Evolutionary conservation across 2,797 vertebrate genomes (phyloP).

Genomic region (Champsocephalus gunnari): DNA sequence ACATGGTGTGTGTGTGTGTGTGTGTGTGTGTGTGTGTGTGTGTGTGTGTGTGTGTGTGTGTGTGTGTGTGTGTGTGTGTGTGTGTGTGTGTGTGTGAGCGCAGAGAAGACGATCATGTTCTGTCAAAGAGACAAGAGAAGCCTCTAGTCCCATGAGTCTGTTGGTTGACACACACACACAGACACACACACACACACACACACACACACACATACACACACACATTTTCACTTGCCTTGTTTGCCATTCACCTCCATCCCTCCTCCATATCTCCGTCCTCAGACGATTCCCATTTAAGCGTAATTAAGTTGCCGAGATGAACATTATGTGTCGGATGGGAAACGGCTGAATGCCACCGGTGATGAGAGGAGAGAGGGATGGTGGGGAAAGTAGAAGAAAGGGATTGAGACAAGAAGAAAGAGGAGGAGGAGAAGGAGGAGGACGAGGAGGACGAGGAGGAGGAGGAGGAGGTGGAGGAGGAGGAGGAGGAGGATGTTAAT

Average conservation of each 20-base stretch:
- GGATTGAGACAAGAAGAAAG: background rate
- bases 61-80: background rate
- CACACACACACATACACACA: constrained; percentile 45
- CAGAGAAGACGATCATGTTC: constrained; percentile 45
- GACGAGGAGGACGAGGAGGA: constrained; percentile 27
- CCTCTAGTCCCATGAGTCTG: constrained; percentile 34
- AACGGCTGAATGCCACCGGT: constrained; percentile 44
- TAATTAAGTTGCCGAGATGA: constrained; percentile 56
- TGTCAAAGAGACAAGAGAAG: constrained; percentile 54
- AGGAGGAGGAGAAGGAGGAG: background rate
- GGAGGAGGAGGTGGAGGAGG: constrained; percentile 1
- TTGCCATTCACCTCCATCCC: background rate
- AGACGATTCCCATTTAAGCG: constrained; percentile 28
- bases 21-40: constrained; percentile 44
- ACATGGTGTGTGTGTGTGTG: constrained; percentile 17
- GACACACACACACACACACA: constrained; percentile 22
- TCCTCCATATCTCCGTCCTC: constrained; percentile 20
- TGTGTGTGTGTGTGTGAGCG: background rate
- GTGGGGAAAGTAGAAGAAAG: constrained; percentile 64
- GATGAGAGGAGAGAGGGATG: constrained; percentile 43
- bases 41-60: background rate
- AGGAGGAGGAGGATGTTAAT: constrained; percentile 80
- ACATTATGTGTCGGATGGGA: constrained; percentile 42
- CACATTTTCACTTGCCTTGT: background rate
- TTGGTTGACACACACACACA: background rate